Evolutionary conservation across 2,888 invertebrate genomes (phyloP), one percentile per base, ranked within the genome.

Genomic region (Pristionchus fissidentatus): DNA sequence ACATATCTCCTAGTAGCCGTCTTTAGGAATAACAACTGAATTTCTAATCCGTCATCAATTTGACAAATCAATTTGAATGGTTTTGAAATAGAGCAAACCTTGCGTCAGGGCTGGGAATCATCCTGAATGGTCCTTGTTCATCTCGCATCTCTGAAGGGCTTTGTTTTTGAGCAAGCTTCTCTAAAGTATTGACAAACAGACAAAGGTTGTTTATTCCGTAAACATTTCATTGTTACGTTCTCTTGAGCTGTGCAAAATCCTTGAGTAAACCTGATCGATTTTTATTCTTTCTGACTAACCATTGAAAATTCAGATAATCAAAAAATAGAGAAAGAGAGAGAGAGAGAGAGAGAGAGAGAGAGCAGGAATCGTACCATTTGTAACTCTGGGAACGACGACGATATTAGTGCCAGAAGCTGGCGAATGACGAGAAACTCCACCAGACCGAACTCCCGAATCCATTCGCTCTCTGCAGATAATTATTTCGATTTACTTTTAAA

Each of bases 361-460:
- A 57, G 3, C 55, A 79, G n/a, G 22, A 3, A 5, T 13, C 62
- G 19, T 15, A 81, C 80, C 80, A 15, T 60, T 52, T 22, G 62
- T 32, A 22, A 46, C 26, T 46, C 80, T 60, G 7, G 60, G 43
- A 1, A 81, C 62, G 32, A 81, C 62, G 32, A 81, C 62, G 46
- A 81, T 81, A 38, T 81, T 81, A n/a, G 80, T 81, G 60, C 80
- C 80, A 32, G 80, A 35, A 22, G 80, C 26, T 1, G 84, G 84
- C 32, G 70, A 70, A 13, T 70, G 70, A 70, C 84, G 80, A 32
- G 41, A 80, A 7, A 38, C 22, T 3, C 4, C 41, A 8, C 70
- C 70, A n/a, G 70, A 70, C n/a, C 70, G 70, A 55, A 4, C 22
- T 26, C 70, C 70, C 43, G 43, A 70, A 22, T 70, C 70, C 43